Conservation (phyloP, 1,140 invertebrate genomes). For the Pseudomyrmex cubaensis region DNA sequence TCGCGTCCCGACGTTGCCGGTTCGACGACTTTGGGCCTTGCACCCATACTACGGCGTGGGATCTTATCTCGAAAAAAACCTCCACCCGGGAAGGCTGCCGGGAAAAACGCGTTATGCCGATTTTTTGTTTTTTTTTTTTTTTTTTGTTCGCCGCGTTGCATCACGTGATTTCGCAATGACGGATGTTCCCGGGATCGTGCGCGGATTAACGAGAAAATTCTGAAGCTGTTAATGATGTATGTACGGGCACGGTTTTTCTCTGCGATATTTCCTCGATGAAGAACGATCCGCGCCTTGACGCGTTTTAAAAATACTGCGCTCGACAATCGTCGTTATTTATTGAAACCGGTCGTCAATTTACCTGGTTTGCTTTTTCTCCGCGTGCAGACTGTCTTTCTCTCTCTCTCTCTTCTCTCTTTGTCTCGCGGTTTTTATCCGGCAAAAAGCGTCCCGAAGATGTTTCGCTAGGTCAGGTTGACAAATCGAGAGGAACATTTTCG, state of each 20-base stretch:
- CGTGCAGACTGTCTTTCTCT: background rate
- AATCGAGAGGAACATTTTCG: constrained; percentile 60
- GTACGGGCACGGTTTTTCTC: background rate
- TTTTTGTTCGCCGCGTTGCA: background rate
- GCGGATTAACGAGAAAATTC: background rate
- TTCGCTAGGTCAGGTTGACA: constrained; percentile 51
- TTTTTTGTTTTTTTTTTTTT: constrained; percentile 42
- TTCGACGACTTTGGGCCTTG: constrained; percentile 72
- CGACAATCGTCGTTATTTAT: constrained; percentile 12
- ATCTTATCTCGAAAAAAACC: constrained; percentile 62
- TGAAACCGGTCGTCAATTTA: background rate
- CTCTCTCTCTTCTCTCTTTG: constrained; percentile 2
- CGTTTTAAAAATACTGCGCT: background rate
- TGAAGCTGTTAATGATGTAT: constrained; percentile 1
- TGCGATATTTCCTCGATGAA: background rate
- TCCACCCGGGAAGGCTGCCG: constrained; percentile 12
- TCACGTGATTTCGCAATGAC: constrained; percentile 23
- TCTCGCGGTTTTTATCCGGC: constrained; percentile 33
- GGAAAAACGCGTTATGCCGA: constrained; percentile 42
- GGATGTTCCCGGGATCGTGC: background rate
- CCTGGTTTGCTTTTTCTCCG: no score
- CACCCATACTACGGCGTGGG: constrained; percentile 22
- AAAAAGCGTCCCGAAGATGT: constrained; percentile 39
- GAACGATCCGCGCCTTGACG: background rate
- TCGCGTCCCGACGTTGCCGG: constrained; percentile 74